Evolutionary conservation across 2,797 vertebrate genomes (phyloP).

Genomic region (Acipenser oxyrinchus): DNA sequence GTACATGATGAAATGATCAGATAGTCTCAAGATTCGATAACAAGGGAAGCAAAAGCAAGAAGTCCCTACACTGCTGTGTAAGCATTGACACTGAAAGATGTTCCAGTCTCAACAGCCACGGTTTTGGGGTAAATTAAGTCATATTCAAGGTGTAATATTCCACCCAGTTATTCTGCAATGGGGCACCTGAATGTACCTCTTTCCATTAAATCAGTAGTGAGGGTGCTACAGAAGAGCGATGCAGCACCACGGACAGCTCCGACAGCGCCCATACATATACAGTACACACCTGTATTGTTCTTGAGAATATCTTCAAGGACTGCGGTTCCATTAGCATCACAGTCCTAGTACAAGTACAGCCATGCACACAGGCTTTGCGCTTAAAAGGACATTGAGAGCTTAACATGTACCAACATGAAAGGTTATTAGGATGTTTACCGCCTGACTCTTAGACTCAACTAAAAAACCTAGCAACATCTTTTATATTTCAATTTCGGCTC

Average conservation of each 20-base stretch:
- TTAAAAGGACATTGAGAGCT: not conserved
- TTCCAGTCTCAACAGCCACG: not conserved
- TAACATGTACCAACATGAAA: too few species aligned
- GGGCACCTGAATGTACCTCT: not conserved
- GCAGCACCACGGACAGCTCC: not conserved
- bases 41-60: too few species aligned
- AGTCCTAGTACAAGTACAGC: constrained; percentile 8
- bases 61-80: too few species aligned
- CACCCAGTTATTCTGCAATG: not conserved
- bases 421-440: too few species aligned
- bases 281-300: too few species aligned
- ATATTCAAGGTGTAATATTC: not conserved
- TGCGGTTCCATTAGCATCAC: not conserved
- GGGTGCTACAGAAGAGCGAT: not conserved
- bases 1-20: too few species aligned
- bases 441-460: too few species aligned
- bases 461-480: too few species aligned
- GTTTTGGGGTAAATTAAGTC: not conserved
- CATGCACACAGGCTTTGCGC: not conserved
- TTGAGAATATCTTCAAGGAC: not conserved
- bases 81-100: not conserved
- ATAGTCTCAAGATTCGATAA: too few species aligned
- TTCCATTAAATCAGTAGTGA: not conserved
- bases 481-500: too few species aligned
- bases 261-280: not conserved